Evolutionary conservation across 2,888 invertebrate species (phyloP), one percentile per base, ranked within the genome.

Genomic region (Caenorhabditis angaria): DNA sequence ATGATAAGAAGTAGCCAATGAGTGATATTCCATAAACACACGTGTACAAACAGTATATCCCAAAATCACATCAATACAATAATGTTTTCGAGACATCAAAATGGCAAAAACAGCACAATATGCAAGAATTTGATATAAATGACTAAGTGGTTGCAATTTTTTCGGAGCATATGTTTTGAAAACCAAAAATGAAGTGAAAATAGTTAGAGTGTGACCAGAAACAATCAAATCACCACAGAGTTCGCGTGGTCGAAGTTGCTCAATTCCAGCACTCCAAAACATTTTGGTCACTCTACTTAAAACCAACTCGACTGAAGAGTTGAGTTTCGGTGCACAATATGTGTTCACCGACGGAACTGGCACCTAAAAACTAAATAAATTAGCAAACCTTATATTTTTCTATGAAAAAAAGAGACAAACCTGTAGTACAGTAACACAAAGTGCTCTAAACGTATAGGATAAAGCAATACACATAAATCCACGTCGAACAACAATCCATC

Each of bases 201-300:
- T 78, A 2, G 82, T 83, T 8, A 85, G 65, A 6, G 87, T 87
- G 64, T 87, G 87, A 6, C 87, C 87, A 41, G 82, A 82, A 51
- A 87, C 87, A 25, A 87, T 85, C 41, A 87, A 60, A 72, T 87
- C 87, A 8, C 87, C 87, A 50, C 87, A 87, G 14, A 87, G 65
- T 56, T 81, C 81, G 1, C 83, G 57, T 1, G 78, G 81, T 14
- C 77, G 71, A 4, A 78, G 62, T 54, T 78, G 78, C 32, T 85
- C 85, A 48, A 85, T 85, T 53, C 85, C 85, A 5, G 84, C 83
- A n/a, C 82, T 82, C 85, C 84, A 85, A 72, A 85, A 85, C 71
- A 82, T 85, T 65, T 76, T 62, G 6, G 71, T 62, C 1, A 86
- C 81, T 41, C 86, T 71, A 2, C 64, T 61, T 10, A 72, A 68